Conservation (phyloP, 2,888 invertebrate genomes). For the Cryptocephalus moraei region DNA sequence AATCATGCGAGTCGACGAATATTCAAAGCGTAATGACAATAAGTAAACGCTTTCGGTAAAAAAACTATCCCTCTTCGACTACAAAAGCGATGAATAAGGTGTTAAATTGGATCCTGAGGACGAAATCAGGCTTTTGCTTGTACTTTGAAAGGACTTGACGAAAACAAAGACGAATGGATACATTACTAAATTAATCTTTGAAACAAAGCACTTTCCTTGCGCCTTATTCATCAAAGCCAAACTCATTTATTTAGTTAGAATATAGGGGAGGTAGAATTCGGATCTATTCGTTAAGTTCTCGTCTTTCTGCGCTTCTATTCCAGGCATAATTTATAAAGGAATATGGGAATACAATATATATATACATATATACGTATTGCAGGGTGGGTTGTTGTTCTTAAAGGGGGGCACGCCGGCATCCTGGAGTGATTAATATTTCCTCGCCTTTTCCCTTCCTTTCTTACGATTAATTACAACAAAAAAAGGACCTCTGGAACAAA, state of each 20-base stretch:
- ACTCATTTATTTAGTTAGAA: conserved; percentile 35
- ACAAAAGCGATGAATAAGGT: conserved; percentile 14
- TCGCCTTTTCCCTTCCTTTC: too few species aligned
- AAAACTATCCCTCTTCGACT: neutral
- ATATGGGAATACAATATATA: neutral
- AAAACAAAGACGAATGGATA: conserved; percentile 37
- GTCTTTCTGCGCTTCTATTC: conserved; percentile 6
- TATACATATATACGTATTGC: too few species aligned
- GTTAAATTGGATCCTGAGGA: conserved; percentile 15
- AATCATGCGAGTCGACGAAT: too few species aligned
- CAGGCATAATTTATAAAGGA: neutral
- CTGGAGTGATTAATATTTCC: too few species aligned
- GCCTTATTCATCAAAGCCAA: conserved; percentile 36
- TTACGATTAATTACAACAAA: too few species aligned
- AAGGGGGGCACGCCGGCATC: too few species aligned
- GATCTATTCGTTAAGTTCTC: conserved; percentile 29
- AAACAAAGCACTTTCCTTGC: conserved; percentile 36
- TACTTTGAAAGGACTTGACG: conserved; percentile 22
- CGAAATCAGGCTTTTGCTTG: conserved; percentile 13
- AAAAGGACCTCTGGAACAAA: too few species aligned
- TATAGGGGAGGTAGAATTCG: conserved; percentile 28
- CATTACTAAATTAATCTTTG: conserved; percentile 39
- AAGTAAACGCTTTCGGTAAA: too few species aligned
- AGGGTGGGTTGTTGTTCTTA: too few species aligned
- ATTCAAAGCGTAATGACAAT: too few species aligned